Evolutionary conservation across 2,888 invertebrate genomes (phyloP).

Genomic region (Stenotaenia linearis): DNA sequence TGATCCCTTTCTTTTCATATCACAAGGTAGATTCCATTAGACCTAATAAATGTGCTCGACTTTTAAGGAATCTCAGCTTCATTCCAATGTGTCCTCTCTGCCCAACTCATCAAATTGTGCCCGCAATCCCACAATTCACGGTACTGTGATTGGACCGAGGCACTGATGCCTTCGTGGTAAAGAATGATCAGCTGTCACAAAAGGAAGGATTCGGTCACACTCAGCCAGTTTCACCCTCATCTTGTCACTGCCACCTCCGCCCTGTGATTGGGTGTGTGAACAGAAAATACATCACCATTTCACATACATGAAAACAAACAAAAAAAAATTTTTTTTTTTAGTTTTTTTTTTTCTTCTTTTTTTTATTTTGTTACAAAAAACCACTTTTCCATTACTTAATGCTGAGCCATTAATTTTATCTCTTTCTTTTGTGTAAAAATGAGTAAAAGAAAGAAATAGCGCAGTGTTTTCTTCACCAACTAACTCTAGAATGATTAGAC

Average conservation of each 20-base stretch:
- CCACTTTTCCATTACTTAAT: not conserved
- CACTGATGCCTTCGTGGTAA: not conserved
- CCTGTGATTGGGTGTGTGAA: not conserved
- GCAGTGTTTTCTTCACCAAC: not conserved
- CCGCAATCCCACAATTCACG: not conserved
- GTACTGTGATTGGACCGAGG: not conserved
- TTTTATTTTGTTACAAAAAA: too few species aligned
- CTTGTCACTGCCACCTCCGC: not conserved
- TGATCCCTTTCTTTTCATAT: not conserved
- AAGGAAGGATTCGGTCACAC: not conserved
- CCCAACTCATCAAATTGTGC: not conserved
- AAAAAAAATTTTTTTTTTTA: not conserved
- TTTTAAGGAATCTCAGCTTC: constrained; percentile 9
- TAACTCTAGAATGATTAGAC: not conserved
- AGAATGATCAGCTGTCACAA: constrained; percentile 20
- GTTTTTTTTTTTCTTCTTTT: too few species aligned
- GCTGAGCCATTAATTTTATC: not conserved
- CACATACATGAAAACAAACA: not conserved
- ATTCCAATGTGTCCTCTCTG: constrained; percentile 7
- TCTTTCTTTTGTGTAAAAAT: not conserved
- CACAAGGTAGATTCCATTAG: not conserved
- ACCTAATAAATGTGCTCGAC: constrained; percentile 1
- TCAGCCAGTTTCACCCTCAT: not conserved
- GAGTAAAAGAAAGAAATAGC: not conserved
- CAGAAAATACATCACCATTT: not conserved